These are phyloP conservation scores for Dascyllus trimaculatus DNA, from an alignment of 2,113 vertebrate genomes.

Conservation along the genomic window DNA sequence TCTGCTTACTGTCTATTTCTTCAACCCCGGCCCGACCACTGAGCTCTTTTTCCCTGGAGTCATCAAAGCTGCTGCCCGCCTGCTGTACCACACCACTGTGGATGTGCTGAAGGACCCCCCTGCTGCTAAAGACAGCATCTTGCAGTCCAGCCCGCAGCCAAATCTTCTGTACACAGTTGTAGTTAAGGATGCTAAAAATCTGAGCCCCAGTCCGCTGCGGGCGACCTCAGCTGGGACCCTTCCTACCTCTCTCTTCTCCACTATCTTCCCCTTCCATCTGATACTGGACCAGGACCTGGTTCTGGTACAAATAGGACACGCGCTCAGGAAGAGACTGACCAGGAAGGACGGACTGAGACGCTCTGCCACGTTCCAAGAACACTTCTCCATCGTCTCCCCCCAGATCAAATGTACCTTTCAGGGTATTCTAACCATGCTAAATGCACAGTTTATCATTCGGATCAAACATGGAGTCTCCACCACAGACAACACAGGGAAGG, in stretches of 20 bases:
- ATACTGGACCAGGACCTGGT: constrained; percentile 95
- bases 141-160: constrained; percentile 92
- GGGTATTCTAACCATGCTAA: constrained; percentile 95
- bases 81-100: constrained; percentile 91
- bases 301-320: constrained; percentile 94
- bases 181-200: constrained; percentile 88
- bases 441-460: constrained; percentile 94
- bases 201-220: constrained; percentile 91
- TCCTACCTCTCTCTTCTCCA: constrained; percentile 92
- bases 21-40: constrained; percentile 91
- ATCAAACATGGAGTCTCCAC: constrained; percentile 88
- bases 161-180: constrained; percentile 92
- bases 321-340: constrained; percentile 90
- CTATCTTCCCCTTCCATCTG: constrained; percentile 97
- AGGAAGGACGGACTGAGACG: constrained; percentile 90
- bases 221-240: constrained; percentile 93
- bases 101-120: constrained; percentile 89
- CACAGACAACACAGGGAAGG: constrained; percentile 89
- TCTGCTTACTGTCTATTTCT: constrained; percentile 94
- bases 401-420: constrained; percentile 94
- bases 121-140: constrained; percentile 86
- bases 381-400: constrained; percentile 92
- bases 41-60: constrained; percentile 93
- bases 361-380: constrained; percentile 89
- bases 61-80: constrained; percentile 92